Percentiles rank a stretch among this genome's conserved stretches.
Conservation (phyloP, 1,140 invertebrate species). For the Battus philenor region DNA sequence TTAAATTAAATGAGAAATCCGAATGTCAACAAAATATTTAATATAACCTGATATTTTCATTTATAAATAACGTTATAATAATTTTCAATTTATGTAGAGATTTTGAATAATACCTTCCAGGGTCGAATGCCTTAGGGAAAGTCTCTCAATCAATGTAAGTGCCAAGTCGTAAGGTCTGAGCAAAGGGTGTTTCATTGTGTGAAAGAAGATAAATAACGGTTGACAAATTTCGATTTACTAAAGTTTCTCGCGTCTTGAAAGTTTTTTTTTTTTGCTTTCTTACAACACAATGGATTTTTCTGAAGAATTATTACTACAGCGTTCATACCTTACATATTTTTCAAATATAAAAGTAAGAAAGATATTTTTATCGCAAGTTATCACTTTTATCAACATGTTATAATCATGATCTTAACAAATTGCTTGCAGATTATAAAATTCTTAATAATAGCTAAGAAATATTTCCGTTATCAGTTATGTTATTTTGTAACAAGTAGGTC, state of each 20-base stretch:
- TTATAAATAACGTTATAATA: background rate
- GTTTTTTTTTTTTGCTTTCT: slow-evolving; percentile 6
- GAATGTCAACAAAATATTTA: no score
- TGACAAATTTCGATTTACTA: slow-evolving; percentile 12
- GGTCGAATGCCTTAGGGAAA: background rate
- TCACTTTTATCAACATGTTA: slow-evolving; percentile 8
- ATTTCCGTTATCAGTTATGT: no score
- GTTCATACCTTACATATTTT: background rate
- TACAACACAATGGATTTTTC: background rate
- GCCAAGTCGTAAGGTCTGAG: slow-evolving; percentile 10
- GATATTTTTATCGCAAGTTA: background rate
- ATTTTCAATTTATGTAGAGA: slow-evolving; percentile 12
- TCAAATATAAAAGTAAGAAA: background rate
- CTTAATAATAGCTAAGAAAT: no score
- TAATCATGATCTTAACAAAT: slow-evolving; percentile 3
- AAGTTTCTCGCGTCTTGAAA: background rate
- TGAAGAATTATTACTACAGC: background rate
- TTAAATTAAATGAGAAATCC: no score
- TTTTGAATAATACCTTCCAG: slow-evolving; percentile 3
- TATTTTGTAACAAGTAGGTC: no score
- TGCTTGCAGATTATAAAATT: background rate
- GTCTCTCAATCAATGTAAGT: slow-evolving; percentile 14
- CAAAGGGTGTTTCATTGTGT: slow-evolving; percentile 11
- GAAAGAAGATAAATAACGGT: slow-evolving; percentile 10
- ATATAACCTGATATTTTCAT: no score